Conservation (phyloP, 2,113 vertebrate genomes). For the rat (Rattus norvegicus) region DNA sequence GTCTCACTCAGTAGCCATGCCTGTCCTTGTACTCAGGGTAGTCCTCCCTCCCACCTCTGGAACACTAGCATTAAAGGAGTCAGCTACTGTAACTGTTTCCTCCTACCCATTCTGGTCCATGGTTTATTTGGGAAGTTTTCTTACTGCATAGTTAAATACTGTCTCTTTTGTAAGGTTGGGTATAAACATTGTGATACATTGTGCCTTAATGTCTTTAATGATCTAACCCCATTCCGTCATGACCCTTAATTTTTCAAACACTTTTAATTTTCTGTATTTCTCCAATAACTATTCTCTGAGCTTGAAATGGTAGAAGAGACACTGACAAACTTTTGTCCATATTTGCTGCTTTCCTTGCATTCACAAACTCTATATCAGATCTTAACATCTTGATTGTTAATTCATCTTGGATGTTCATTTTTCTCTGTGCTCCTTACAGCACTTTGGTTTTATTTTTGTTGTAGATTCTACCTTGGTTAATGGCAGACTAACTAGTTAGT, state of each 20-base stretch:
- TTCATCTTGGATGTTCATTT: constrained; percentile 1
- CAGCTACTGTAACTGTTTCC: not conserved
- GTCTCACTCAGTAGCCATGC: not conserved
- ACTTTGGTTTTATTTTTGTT: constrained; percentile 52
- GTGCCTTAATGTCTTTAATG: constrained; percentile 44
- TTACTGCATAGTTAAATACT: constrained; percentile 6
- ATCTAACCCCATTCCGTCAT: constrained; percentile 1
- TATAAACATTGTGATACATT: not conserved
- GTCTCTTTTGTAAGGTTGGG: constrained; percentile 41
- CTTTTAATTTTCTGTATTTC: constrained; percentile 43
- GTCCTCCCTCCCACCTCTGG: not conserved
- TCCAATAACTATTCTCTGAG: not conserved
- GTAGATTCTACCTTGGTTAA: not conserved
- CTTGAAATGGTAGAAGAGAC: constrained; percentile 9
- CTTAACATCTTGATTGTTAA: not conserved
- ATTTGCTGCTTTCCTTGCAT: not conserved
- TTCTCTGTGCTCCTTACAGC: not conserved
- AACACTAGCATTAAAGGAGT: not conserved
- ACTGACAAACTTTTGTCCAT: not conserved
- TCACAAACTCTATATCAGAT: not conserved
- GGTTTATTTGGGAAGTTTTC: constrained; percentile 43
- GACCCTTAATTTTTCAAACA: constrained; percentile 26
- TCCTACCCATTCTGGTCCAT: not conserved
- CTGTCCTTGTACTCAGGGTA: not conserved
- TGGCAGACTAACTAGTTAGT: not conserved